Conservation (phyloP, 2,888 invertebrate genomes). For the Aleiodes leptofemur region DNA sequence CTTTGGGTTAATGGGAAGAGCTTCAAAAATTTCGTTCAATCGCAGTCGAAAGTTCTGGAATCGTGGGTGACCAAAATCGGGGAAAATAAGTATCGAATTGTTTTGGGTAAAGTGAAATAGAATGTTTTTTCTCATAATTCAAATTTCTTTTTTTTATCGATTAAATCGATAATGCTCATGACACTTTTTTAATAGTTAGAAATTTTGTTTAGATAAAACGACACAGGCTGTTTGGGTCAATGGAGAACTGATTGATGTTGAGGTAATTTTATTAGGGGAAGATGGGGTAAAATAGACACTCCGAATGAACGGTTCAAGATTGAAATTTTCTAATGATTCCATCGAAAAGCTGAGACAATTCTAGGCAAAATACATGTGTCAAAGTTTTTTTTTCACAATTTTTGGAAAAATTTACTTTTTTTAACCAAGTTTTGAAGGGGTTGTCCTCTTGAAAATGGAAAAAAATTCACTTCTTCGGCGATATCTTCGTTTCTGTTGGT, state of each 20-base stretch:
- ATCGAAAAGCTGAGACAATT: too few relatives aligned
- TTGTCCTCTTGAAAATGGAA: too few relatives aligned
- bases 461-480: too few relatives aligned
- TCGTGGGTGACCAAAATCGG: constrained; percentile 82
- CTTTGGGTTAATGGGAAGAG: constrained; percentile 89
- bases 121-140: constrained; percentile 18
- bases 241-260: constrained; percentile 81
- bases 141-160: neutral
- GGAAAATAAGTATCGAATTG: constrained; percentile 80
- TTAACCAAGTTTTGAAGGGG: too few relatives aligned
- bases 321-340: too few relatives aligned
- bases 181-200: constrained; percentile 12
- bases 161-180: neutral
- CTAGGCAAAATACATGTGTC: too few relatives aligned
- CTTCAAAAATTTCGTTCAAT: constrained; percentile 87
- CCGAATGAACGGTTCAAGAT: too few relatives aligned
- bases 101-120: constrained; percentile 80
- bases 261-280: constrained; percentile 72
- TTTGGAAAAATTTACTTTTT: too few relatives aligned
- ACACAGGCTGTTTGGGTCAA: constrained; percentile 87
- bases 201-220: constrained; percentile 82
- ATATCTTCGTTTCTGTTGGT: too few relatives aligned
- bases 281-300: too few relatives aligned
- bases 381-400: too few relatives aligned
- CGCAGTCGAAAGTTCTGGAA: constrained; percentile 84